Conservation (phyloP, 2,797 vertebrate species). For the Meda fulgida region DNA sequence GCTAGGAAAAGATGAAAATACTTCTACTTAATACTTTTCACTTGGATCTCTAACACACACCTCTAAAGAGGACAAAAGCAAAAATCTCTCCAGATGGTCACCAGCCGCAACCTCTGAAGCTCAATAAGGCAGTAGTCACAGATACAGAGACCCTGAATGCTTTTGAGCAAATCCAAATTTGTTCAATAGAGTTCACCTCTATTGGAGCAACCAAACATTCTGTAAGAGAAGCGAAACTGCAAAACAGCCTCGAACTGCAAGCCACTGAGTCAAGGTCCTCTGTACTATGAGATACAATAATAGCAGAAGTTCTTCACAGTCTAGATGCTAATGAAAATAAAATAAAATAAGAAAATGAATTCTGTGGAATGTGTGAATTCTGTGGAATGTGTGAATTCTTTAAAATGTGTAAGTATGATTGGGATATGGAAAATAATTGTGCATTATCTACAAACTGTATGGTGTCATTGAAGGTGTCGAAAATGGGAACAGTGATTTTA, state of each 20-base stretch:
- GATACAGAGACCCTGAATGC: background rate
- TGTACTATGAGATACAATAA: background rate
- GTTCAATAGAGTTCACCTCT: background rate
- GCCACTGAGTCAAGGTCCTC: conserved; percentile 1
- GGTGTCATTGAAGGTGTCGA: too few relatives aligned
- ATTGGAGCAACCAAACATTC: conserved; percentile 49
- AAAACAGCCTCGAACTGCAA: background rate
- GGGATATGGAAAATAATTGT: too few relatives aligned
- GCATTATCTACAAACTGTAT: too few relatives aligned
- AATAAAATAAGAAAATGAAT: background rate
- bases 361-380: too few relatives aligned
- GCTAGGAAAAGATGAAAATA: background rate
- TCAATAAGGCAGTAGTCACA: conserved; percentile 24
- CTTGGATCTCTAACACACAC: background rate
- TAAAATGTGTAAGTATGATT: too few relatives aligned
- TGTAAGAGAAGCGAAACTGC: conserved; percentile 2
- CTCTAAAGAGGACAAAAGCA: background rate
- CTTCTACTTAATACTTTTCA: background rate
- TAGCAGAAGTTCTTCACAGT: conserved; percentile 10
- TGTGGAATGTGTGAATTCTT: too few relatives aligned
- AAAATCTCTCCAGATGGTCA: conserved; percentile 12
- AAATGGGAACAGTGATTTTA: too few relatives aligned
- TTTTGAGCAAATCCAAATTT: background rate
- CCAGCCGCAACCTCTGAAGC: conserved; percentile 10
- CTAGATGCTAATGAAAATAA: background rate